Base-by-base conservation (phyloP, 2,797 vertebrate species). In the Borostomias antarcticus region DNA sequence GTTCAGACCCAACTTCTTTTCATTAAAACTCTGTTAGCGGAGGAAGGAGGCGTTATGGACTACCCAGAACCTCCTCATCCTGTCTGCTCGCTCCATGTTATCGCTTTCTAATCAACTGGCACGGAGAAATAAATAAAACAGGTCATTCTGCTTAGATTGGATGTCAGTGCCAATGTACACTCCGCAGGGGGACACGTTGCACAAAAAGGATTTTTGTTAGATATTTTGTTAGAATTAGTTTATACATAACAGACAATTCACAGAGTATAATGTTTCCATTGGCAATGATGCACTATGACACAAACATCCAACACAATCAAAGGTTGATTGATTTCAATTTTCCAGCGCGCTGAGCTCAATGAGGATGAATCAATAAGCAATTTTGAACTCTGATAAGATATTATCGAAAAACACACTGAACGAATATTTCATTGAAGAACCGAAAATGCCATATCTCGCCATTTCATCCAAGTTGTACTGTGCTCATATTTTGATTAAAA, bases 311-410 rank as follows among this genome's bases (percentile, higher is more conserved):
- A 43, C 40, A 10, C 45, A 73, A 67, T 68, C 26, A 43, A 43
- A 0, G 25, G 25, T 64, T 70, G 56, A 76, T 66, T 69, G 80
- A 85, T 88, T 91, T 89, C 78, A 87, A 87, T 93, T 91, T 90
- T 90, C 83, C 78, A 87, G 73, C 70, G 87, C 86, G 79, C 83
- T 66, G 77, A 86, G 72, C 81, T 78, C 75, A 83, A 71, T 80
- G 75, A 85, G 69, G 64, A 79, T 68, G 70, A 93, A 93, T 94
- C 91, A 74, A 88, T 93, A 94, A 86, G 83, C 88, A 90, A 93
- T 93, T 91, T 91, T 82, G 83, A 82, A 84, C 64, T 47, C 66
- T 75, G 91, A 89, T 80, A 84, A 91, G 85, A 81, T 85, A 81
- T 89, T 91, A 84, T 87, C 7, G 73, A 83, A 81, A 73, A 68